Evolutionary conservation across 2,888 invertebrate genomes (phyloP).

Genomic region (Sicus ferrugineus): DNA sequence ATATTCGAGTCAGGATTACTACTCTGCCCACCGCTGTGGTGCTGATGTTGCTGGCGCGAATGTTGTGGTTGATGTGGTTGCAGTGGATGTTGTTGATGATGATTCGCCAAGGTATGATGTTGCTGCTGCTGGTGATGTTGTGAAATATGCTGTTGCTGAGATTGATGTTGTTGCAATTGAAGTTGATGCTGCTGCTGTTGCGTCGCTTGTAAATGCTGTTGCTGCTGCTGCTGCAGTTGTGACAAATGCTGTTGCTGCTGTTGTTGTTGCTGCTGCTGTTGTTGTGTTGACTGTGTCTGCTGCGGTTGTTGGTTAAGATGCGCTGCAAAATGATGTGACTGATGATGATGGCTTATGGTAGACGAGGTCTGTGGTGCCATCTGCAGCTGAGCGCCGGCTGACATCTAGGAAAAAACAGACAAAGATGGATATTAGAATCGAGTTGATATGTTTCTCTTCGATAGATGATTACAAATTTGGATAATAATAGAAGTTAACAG

Average conservation of each 20-base stretch:
- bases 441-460: too few species aligned
- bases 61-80: conserved; percentile 41
- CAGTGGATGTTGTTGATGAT: conserved; percentile 39
- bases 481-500: too few species aligned
- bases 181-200: conserved; percentile 39
- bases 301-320: conserved; percentile 53
- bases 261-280: conserved; percentile 43
- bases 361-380: conserved; percentile 93
- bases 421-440: too few species aligned
- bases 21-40: conserved; percentile 56
- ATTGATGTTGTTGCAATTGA: conserved; percentile 62
- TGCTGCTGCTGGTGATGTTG: conserved; percentile 43
- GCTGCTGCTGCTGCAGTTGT: conserved; percentile 44
- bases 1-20: conserved; percentile 97
- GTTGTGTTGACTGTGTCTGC: conserved; percentile 42
- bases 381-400: conserved; percentile 96
- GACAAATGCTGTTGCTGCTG: conserved; percentile 45
- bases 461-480: too few species aligned
- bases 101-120: conserved; percentile 36
- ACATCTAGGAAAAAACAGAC: conserved; percentile 73
- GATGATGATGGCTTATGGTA: conserved; percentile 63
- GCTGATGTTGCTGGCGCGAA: conserved; percentile 43
- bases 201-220: conserved; percentile 22
- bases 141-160: conserved; percentile 42
- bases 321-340: conserved; percentile 52